Conservation (phyloP, 1,140 invertebrate genomes). For the Papilio polyxenes region DNA sequence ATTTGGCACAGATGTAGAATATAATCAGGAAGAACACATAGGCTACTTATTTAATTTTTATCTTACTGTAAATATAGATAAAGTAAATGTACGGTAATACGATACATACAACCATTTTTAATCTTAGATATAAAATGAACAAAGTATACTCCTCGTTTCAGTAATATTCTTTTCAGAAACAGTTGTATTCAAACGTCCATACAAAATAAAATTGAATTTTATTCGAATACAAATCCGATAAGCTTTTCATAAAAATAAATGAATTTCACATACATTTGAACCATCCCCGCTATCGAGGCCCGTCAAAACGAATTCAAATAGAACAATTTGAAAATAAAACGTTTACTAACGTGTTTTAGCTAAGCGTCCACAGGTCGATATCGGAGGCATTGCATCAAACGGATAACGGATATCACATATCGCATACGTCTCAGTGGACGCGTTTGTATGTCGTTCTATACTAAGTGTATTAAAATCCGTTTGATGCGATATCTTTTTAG, state of each 20-base stretch:
- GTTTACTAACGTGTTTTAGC: neutral
- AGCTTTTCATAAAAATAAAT: conserved; percentile 3
- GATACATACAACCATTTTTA: neutral
- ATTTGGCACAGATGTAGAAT: no score
- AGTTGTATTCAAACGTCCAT: neutral
- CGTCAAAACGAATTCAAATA: neutral
- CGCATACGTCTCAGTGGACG: no score
- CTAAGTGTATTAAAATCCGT: no score
- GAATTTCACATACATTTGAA: neutral
- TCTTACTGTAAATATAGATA: no score
- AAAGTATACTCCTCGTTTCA: neutral
- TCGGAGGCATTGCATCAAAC: no score
- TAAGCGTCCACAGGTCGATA: no score
- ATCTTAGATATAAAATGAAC: neutral
- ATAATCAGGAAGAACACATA: no score
- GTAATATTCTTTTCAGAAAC: neutral
- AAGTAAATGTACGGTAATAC: neutral
- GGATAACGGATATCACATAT: no score
- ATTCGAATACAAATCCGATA: neutral
- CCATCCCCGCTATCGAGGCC: neutral
- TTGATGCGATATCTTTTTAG: no score
- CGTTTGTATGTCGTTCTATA: no score
- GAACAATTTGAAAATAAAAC: conserved; percentile 16
- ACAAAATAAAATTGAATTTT: neutral
- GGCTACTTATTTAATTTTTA: no score